phyloP scores from a whole-genome alignment of 2,797 vertebrate species.

The Erethizon dorsatum region DNA sequence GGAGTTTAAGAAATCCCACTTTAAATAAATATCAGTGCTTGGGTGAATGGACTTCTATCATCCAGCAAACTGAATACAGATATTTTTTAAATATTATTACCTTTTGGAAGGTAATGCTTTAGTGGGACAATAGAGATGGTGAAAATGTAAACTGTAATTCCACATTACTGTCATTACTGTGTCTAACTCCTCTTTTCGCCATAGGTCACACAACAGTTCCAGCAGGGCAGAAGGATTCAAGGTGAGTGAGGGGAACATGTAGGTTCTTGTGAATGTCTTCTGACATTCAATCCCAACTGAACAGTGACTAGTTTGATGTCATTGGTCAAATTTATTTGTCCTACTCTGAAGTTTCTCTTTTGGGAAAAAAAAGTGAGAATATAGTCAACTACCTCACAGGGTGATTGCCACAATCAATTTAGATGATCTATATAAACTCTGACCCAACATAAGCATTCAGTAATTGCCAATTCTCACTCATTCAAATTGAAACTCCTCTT shows the following conservation, averaged over 20 bases:
- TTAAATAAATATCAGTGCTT: neutral
- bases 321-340: neutral
- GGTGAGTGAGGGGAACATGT: neutral
- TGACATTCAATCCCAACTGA: neutral
- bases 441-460: neutral
- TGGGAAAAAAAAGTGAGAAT: neutral
- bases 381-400: neutral
- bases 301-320: neutral
- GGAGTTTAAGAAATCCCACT: neutral
- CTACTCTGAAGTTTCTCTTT: neutral
- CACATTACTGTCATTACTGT: neutral
- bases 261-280: neutral
- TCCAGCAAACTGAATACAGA: neutral
- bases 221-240: neutral
- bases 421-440: neutral
- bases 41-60: neutral
- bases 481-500: slow-evolving; percentile 54
- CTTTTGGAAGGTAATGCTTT: slow-evolving; percentile 14
- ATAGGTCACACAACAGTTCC: neutral
- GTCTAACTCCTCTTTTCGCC: neutral
- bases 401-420: neutral
- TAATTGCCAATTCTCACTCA: slow-evolving; percentile 7
- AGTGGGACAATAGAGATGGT: neutral
- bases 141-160: neutral
- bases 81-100: neutral